Evolutionary conservation across 2,113 vertebrate species (phyloP), one percentile per base, ranked within the genome.

Genomic region (Tringa solitaria): DNA sequence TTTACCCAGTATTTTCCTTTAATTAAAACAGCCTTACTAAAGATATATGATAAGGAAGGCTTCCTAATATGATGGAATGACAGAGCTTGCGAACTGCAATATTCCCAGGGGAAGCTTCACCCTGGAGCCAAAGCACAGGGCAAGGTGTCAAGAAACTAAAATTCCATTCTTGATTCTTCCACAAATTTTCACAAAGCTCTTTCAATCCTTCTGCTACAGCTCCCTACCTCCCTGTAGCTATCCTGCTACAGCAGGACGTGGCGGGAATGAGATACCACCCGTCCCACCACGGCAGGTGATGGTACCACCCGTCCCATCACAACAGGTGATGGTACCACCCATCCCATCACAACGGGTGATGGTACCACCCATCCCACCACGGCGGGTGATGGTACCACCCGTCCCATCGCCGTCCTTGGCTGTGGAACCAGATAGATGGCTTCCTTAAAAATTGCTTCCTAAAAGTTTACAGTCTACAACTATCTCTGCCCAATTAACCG

Each of bases 361-460:
- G 41, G 41, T 43, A 43, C 41, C 41, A 43, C 41, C 41, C 41
- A 43, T 43, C 43, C 43, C 43, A 16, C 12, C 43, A 43, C 6
- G 6, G 43, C 43, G 12, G 43, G 43, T 43, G 43, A 43, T 16
- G 15, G 43, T 16, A 43, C 43, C 43, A 43, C 43, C 14, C 17
- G 19, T 45, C 43, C 43, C 43, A 45, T 17, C 43, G 19, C 43
- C 43, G 4, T 17, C 41, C 37, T 28, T 4, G 1, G 59, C 37
- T 17, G 37, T 9, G 18, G 8, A 18, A n/a, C 1, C 0, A 33
- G 72, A 33, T 56, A 46, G 37, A 12, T 2, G 0, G 68, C 46
- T 45, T 45, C 43, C 43, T 45, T 19, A 45, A 45, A 14, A 78
- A 59, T 32, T 46, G 23, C 51, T 85, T 72, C 73, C 64, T 2